Percentiles rank a stretch among this genome's conserved stretches.
Evolutionary conservation across 2,888 invertebrate genomes (phyloP).

Genomic region (Stenodema calcarata): DNA sequence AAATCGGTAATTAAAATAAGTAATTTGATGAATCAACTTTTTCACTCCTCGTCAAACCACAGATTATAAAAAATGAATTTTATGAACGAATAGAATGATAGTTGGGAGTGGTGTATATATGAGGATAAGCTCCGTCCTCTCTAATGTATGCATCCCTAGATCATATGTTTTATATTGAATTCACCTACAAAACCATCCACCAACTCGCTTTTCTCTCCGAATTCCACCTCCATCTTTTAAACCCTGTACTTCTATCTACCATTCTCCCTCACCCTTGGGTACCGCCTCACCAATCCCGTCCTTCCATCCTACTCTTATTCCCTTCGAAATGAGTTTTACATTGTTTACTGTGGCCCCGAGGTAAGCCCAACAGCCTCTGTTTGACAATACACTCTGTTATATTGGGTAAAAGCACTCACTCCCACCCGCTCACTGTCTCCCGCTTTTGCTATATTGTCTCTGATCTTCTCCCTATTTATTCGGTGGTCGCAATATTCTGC

Average conservation of each 20-base stretch:
- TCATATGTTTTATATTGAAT: too few relatives aligned
- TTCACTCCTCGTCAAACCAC: too few relatives aligned
- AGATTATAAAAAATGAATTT: too few relatives aligned
- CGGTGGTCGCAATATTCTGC: slow-evolving; percentile 55
- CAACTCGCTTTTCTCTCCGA: not conserved
- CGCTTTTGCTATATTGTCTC: slow-evolving; percentile 55
- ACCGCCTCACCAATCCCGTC: not conserved
- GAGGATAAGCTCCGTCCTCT: too few relatives aligned
- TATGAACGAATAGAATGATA: too few relatives aligned
- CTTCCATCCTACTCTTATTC: slow-evolving; percentile 9
- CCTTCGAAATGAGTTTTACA: slow-evolving; percentile 55
- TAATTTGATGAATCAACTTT: too few relatives aligned
- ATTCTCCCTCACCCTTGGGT: not conserved
- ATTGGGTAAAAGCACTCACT: slow-evolving; percentile 53
- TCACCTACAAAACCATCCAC: too few relatives aligned
- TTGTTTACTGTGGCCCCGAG: slow-evolving; percentile 55
- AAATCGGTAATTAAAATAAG: too few relatives aligned
- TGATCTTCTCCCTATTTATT: slow-evolving; percentile 55
- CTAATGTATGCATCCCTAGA: too few relatives aligned
- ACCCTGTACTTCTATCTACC: not conserved
- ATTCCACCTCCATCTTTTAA: not conserved
- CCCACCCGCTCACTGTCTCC: slow-evolving; percentile 49
- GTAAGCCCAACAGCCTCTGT: slow-evolving; percentile 54
- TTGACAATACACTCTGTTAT: slow-evolving; percentile 55
- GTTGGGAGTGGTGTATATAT: too few relatives aligned